A percentile compares a stretch with the other conserved stretches of the same genome.
Conservation (phyloP, 1,140 invertebrate species). For the Heliconius hermathena region DNA sequence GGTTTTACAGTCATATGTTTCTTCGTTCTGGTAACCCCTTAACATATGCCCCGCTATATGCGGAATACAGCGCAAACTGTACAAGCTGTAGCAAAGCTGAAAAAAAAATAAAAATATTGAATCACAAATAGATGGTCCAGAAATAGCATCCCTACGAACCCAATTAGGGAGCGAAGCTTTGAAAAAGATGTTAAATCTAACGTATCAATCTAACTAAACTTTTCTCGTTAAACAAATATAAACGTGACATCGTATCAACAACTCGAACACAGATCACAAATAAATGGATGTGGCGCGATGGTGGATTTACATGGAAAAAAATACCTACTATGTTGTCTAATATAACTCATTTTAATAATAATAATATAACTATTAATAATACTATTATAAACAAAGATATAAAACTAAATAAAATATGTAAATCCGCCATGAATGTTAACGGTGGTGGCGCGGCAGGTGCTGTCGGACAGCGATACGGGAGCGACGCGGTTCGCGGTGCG, state of each 20-base stretch:
- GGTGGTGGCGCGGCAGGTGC: constrained; percentile 66
- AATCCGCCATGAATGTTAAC: constrained; percentile 38
- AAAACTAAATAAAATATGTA: background rate
- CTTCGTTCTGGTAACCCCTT: no score
- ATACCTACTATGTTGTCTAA: no score
- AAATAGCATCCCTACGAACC: background rate
- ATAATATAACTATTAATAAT: background rate
- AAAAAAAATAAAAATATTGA: background rate
- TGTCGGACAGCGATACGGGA: constrained; percentile 77
- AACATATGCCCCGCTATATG: no score
- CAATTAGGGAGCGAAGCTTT: background rate
- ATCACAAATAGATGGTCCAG: background rate
- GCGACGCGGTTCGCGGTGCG: constrained; percentile 70
- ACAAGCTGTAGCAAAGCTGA: no score
- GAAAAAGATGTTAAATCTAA: constrained; percentile 4
- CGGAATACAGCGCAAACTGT: no score
- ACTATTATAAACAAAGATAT: background rate
- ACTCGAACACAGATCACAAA: constrained; percentile 35
- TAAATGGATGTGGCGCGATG: constrained; percentile 4
- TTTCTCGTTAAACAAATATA: constrained; percentile 16
- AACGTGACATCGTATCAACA: constrained; percentile 6
- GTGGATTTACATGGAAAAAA: background rate
- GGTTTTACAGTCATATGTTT: no score
- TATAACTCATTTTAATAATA: background rate
- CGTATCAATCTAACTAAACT: background rate